Evolutionary conservation across 2,113 vertebrate species (phyloP).

Genomic region (Solea solea): DNA sequence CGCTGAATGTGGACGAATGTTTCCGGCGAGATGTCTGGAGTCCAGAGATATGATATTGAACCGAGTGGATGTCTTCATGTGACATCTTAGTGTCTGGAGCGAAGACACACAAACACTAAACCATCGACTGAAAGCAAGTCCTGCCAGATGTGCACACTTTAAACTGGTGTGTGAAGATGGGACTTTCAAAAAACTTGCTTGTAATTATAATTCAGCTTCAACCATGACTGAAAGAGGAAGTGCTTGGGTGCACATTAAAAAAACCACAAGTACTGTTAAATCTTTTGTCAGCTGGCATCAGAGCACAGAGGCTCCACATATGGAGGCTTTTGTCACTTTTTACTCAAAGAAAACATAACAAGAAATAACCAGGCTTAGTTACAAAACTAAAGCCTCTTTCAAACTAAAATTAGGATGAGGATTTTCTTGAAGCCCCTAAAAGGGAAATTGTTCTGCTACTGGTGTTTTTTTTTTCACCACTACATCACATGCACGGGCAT

Average conservation of each 20-base stretch:
- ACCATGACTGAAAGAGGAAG: not conserved
- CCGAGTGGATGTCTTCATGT: constrained; percentile 21
- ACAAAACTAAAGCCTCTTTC: constrained; percentile 4
- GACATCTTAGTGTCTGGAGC: constrained; percentile 30
- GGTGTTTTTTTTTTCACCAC: no score
- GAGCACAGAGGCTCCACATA: not conserved
- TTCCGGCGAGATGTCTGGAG: constrained; percentile 36
- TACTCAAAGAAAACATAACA: not conserved
- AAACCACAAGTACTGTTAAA: not conserved
- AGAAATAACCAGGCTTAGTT: constrained; percentile 3
- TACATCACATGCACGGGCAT: no score
- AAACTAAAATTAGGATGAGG: no score
- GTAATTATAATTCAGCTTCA: constrained; percentile 15
- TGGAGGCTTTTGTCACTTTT: constrained; percentile 23
- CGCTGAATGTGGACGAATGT: constrained; percentile 11
- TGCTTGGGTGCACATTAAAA: not conserved
- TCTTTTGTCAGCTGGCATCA: constrained; percentile 18
- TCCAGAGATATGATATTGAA: constrained; percentile 35
- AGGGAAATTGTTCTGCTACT: not conserved
- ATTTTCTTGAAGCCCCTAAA: no score
- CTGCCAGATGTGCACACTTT: not conserved
- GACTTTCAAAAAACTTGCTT: constrained; percentile 13
- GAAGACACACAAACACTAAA: constrained; percentile 25
- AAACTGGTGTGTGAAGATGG: not conserved
- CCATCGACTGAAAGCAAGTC: constrained; percentile 1